phyloP scores from a whole-genome alignment of 1,140 invertebrate genomes.

The Megalonaias nervosa region DNA sequence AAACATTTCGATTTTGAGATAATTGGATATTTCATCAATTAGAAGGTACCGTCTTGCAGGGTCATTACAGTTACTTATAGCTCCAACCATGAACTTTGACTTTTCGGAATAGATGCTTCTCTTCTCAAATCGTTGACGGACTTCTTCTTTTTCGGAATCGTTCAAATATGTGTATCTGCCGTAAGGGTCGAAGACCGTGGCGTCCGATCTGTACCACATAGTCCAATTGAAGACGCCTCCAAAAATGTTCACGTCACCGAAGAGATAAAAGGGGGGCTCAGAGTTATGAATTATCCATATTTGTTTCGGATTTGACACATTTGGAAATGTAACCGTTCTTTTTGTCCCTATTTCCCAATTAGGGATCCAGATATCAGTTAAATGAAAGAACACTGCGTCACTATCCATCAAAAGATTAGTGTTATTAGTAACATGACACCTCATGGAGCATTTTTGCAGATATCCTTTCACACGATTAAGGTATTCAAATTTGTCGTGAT shows the following conservation, averaged over 20 bases:
- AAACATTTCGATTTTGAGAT: conserved; percentile 77
- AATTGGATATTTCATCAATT: conserved; percentile 73
- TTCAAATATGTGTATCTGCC: conserved; percentile 17
- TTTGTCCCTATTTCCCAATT: conserved; percentile 22
- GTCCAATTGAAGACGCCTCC: conserved; percentile 54
- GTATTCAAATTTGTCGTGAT: no score
- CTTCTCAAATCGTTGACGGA: neutral
- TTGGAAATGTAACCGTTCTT: conserved; percentile 36
- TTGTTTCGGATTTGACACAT: conserved; percentile 39
- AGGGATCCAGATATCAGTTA: conserved; percentile 35
- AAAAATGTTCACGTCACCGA: conserved; percentile 32
- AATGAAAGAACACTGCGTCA: conserved; percentile 61
- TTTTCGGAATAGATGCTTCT: conserved; percentile 60
- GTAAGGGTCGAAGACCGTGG: conserved; percentile 49
- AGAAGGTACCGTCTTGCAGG: conserved; percentile 63
- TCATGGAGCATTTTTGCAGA: neutral
- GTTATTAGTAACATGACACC: conserved; percentile 55
- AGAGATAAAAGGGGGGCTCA: conserved; percentile 51
- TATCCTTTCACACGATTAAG: neutral
- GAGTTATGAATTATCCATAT: conserved; percentile 53
- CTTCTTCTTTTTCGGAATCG: neutral
- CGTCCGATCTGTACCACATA: conserved; percentile 23
- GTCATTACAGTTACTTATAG: no score
- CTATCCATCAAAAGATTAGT: conserved; percentile 36
- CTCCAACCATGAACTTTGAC: conserved; percentile 46